Conservation (phyloP, 2,888 invertebrate species). For the Asteroscopus sphinx region DNA sequence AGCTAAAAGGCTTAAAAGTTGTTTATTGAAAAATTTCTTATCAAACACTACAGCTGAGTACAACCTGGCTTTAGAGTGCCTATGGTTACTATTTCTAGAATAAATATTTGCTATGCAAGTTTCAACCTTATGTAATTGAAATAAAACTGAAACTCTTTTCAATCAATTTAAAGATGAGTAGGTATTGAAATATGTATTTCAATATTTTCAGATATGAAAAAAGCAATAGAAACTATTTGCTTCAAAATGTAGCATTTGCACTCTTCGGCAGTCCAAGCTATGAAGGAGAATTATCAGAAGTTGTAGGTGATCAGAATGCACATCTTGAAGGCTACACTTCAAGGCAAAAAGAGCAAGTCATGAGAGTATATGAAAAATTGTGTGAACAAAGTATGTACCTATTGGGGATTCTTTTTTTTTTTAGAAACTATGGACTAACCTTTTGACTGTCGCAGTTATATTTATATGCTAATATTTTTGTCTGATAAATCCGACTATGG, state of each 20-base stretch:
- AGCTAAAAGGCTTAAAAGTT: neutral
- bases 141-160: no score
- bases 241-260: slow-evolving; percentile 89
- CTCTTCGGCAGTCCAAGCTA: slow-evolving; percentile 86
- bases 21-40: slow-evolving; percentile 8
- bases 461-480: no score
- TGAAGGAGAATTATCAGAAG: slow-evolving; percentile 76
- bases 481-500: no score
- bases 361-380: slow-evolving; percentile 81
- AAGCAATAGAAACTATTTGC: slow-evolving; percentile 82
- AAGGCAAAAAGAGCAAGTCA: slow-evolving; percentile 79
- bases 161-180: neutral
- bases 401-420: neutral
- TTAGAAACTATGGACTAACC: neutral
- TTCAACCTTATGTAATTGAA: no score
- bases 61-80: no score
- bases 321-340: slow-evolving; percentile 82
- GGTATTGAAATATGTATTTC: neutral
- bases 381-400: slow-evolving; percentile 81
- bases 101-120: neutral
- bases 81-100: neutral
- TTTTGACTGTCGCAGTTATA: no score
- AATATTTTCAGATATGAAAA: slow-evolving; percentile 83
- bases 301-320: slow-evolving; percentile 58
- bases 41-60: slow-evolving; percentile 2